Conservation (phyloP, 2,888 invertebrate genomes). For the Automeris io region DNA sequence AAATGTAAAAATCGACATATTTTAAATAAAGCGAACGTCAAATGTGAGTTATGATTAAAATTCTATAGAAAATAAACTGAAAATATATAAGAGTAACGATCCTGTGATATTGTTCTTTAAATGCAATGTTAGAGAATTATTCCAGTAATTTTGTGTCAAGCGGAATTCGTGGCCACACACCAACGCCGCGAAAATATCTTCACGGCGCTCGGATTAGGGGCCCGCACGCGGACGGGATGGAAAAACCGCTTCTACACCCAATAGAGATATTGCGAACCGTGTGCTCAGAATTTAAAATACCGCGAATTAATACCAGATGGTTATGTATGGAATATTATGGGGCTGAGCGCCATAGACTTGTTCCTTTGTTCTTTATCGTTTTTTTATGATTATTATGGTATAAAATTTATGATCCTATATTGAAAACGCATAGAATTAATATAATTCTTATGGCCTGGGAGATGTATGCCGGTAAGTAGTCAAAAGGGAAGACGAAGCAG, state of each 20-base stretch:
- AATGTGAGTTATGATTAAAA: too few species aligned
- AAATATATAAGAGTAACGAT: too few species aligned
- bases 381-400: constrained; percentile 1
- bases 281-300: constrained; percentile 50
- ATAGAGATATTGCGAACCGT: constrained; percentile 40
- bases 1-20: too few species aligned
- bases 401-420: neutral
- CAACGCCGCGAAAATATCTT: constrained; percentile 45
- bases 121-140: too few species aligned
- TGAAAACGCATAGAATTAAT: too few species aligned
- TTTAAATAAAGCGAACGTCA: too few species aligned
- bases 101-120: too few species aligned
- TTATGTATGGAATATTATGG: neutral
- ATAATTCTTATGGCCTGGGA: too few species aligned
- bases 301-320: constrained; percentile 27
- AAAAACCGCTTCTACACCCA: constrained; percentile 41
- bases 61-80: too few species aligned
- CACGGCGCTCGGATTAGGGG: constrained; percentile 51
- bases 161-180: constrained; percentile 29
- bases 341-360: neutral
- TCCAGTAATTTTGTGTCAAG: too few species aligned
- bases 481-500: too few species aligned
- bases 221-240: constrained; percentile 28
- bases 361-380: neutral
- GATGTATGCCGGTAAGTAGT: too few species aligned